These are phyloP conservation scores for Tragelaphus imberbis DNA, from an alignment of 2,113 vertebrate species.

Conservation along the genomic window DNA sequence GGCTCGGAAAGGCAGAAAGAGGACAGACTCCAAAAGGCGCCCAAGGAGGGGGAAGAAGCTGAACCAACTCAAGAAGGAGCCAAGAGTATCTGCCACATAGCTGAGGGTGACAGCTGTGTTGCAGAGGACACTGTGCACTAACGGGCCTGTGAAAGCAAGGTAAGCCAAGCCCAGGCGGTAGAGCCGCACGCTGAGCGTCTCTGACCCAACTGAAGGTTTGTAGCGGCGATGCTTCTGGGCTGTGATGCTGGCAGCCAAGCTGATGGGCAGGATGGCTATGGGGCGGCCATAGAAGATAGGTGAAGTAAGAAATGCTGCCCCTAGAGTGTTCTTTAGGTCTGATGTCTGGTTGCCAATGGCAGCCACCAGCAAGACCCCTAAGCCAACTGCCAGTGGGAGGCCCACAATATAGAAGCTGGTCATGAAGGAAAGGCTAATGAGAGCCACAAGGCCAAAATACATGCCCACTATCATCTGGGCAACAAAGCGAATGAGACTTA, in stretches of 20 bases:
- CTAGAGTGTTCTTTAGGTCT: slow-evolving; percentile 80
- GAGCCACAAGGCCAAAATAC: slow-evolving; percentile 87
- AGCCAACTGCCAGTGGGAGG: slow-evolving; percentile 86
- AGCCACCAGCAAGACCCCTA: slow-evolving; percentile 90
- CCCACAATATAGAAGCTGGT: slow-evolving; percentile 85
- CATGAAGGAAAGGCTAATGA: slow-evolving; percentile 86
- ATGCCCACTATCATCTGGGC: slow-evolving; percentile 88
- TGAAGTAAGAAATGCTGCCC: slow-evolving; percentile 83
- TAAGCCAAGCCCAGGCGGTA: slow-evolving; percentile 85
- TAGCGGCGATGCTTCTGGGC: slow-evolving; percentile 82
- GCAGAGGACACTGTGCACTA: slow-evolving; percentile 83
- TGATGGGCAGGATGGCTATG: slow-evolving; percentile 87
- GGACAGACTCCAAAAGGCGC: slow-evolving; percentile 78
- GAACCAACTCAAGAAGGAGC: slow-evolving; percentile 83
- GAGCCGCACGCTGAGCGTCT: slow-evolving; percentile 77
- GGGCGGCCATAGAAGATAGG: slow-evolving; percentile 87
- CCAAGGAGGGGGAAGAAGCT: slow-evolving; percentile 86
- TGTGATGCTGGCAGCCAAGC: slow-evolving; percentile 83
- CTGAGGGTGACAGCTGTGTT: slow-evolving; percentile 85
- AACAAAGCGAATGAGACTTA: slow-evolving; percentile 79
- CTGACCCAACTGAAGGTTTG: slow-evolving; percentile 53
- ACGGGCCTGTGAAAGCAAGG: slow-evolving; percentile 85
- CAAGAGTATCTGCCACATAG: slow-evolving; percentile 81
- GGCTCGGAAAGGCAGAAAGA: slow-evolving; percentile 85
- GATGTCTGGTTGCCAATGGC: slow-evolving; percentile 86